These are phyloP conservation scores for Drepana falcataria DNA, from an alignment of 2,888 invertebrate species.

Conservation along the genomic window DNA sequence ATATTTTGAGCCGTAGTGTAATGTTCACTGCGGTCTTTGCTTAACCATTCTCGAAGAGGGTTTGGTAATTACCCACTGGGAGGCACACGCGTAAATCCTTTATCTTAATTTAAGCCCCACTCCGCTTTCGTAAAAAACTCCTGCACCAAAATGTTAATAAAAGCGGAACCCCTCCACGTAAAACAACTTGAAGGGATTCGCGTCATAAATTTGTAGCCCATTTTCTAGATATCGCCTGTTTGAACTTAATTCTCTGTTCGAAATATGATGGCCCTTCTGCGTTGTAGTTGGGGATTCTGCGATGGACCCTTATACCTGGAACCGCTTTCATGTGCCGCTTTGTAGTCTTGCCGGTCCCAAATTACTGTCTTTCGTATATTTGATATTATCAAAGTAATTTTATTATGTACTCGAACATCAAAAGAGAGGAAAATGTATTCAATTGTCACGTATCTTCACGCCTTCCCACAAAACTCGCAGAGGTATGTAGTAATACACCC, in stretches of 20 bases:
- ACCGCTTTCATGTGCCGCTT: not conserved
- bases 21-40: not conserved
- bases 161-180: not conserved
- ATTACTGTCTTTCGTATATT: not conserved
- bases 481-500: too few relatives aligned
- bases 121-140: conserved; percentile 1
- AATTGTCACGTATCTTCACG: too few relatives aligned
- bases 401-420: not conserved
- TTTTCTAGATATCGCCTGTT: conserved; percentile 19
- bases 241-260: conserved; percentile 22
- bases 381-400: not conserved
- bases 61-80: not conserved
- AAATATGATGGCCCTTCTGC: not conserved
- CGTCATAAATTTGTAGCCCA: conserved; percentile 18
- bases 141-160: conserved; percentile 2
- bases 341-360: not conserved
- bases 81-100: not conserved
- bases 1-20: not conserved
- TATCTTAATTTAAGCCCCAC: not conserved
- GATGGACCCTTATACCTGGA: conserved; percentile 1
- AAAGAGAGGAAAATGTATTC: conserved; percentile 1
- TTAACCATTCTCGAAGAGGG: not conserved
- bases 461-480: too few relatives aligned
- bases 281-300: conserved; percentile 8
- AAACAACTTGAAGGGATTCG: not conserved